These are phyloP conservation scores for Sthenelais limicola DNA, from an alignment of 2,888 invertebrate species.

Conservation along the genomic window DNA sequence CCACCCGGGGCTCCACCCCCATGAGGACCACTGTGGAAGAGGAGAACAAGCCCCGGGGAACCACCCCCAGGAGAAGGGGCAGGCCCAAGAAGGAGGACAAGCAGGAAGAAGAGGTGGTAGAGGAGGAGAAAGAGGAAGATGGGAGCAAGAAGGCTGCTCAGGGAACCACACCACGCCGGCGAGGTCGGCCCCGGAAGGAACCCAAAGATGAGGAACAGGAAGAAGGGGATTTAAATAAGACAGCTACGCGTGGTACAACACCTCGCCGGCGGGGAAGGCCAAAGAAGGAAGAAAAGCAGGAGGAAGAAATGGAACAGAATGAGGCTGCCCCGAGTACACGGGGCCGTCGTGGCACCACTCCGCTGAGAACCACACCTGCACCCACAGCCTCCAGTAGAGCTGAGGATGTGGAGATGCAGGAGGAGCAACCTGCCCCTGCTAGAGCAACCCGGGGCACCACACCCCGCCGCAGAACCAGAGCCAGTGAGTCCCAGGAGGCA, in stretches of 20 bases:
- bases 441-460: not conserved
- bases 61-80: not conserved
- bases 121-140: too few species aligned
- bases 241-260: not conserved
- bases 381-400: constrained; percentile 3
- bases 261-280: not conserved
- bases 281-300: too few species aligned
- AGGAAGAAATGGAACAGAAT: too few species aligned
- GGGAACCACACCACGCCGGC: not conserved
- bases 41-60: not conserved
- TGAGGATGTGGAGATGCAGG: constrained; percentile 24
- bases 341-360: not conserved
- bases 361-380: not conserved
- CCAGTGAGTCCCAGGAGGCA: too few species aligned
- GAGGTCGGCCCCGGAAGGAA: not conserved
- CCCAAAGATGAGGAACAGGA: too few species aligned
- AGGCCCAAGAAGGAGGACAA: too few species aligned
- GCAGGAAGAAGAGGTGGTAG: too few species aligned
- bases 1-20: not conserved
- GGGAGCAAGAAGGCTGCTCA: too few species aligned
- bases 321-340: not conserved
- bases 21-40: too few species aligned
- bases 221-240: too few species aligned
- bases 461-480: too few species aligned
- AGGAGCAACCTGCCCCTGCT: not conserved